These are phyloP conservation scores for Drosophila jambulina DNA, from an alignment of 1,140 invertebrate genomes.

Conservation along the genomic window DNA sequence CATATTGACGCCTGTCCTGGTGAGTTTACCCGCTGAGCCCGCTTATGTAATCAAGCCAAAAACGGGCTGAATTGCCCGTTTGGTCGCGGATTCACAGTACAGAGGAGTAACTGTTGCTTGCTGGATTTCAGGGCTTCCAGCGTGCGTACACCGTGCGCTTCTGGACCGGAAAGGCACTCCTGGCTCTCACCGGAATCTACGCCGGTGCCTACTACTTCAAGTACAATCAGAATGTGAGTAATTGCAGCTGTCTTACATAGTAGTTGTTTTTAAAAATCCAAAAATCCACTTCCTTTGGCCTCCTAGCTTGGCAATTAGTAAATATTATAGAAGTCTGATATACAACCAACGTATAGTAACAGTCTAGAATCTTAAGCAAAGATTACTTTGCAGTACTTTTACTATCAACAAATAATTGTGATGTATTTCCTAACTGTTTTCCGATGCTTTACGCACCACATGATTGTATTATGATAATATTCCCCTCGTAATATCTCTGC, in stretches of 20 bases:
- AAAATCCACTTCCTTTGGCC: too few relatives aligned
- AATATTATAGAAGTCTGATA: neutral
- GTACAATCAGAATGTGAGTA: conserved; percentile 91
- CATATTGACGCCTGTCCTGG: conserved; percentile 87
- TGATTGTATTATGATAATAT: too few relatives aligned
- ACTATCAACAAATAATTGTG: neutral
- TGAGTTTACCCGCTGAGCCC: conserved; percentile 79
- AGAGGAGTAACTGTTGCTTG: neutral
- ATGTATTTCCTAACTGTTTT: neutral
- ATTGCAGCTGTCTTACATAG: neutral
- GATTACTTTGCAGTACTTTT: neutral
- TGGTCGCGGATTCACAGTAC: too few relatives aligned
- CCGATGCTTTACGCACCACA: neutral
- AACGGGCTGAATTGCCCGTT: conserved; percentile 9
- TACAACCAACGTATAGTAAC: neutral
- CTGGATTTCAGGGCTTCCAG: conserved; percentile 86
- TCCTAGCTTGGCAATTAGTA: neutral
- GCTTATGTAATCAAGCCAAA: conserved; percentile 65
- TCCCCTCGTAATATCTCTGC: neutral
- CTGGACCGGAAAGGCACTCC: conserved; percentile 88
- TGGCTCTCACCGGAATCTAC: conserved; percentile 86
- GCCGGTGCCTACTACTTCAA: conserved; percentile 90
- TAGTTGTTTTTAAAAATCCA: neutral
- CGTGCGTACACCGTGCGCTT: conserved; percentile 87
- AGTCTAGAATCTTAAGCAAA: neutral